These are phyloP conservation scores for Platichthys flesus DNA, from an alignment of 2,113 vertebrate genomes.

Conservation along the genomic window DNA sequence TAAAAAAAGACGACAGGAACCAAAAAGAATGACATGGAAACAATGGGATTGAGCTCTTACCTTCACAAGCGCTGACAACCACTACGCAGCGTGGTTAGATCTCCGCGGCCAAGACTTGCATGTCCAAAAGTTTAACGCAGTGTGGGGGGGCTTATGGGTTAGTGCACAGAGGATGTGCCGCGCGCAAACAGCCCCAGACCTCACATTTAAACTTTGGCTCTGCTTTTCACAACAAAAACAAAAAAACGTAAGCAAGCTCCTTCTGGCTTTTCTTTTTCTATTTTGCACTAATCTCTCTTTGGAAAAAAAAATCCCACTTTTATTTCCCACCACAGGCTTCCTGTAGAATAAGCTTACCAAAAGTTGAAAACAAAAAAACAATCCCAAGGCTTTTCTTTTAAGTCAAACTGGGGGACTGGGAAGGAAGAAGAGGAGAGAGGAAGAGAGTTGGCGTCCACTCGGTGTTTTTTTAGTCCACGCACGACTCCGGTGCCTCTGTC, in stretches of 20 bases:
- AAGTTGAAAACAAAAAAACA: constrained; percentile 79
- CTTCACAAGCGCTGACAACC: constrained; percentile 92
- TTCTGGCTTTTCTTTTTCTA: constrained; percentile 14
- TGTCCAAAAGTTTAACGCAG: constrained; percentile 97
- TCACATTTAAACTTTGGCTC: constrained; percentile 90
- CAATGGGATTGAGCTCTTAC: constrained; percentile 86
- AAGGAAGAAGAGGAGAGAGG: constrained; percentile 64
- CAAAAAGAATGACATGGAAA: constrained; percentile 67
- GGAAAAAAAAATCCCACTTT: constrained; percentile 51
- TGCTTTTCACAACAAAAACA: constrained; percentile 74
- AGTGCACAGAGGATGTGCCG: constrained; percentile 83
- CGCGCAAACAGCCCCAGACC: constrained; percentile 84
- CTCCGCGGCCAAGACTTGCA: constrained; percentile 93
- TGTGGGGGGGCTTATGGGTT: constrained; percentile 76
- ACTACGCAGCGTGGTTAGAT: constrained; percentile 91
- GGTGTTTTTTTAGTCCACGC: constrained; percentile 81
- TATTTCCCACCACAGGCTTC: constrained; percentile 65
- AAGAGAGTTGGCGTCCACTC: constrained; percentile 82
- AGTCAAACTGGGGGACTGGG: constrained; percentile 55
- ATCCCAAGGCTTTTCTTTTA: constrained; percentile 75
- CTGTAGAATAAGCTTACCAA: constrained; percentile 76
- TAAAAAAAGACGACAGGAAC: constrained; percentile 56
- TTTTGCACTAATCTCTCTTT: not conserved
- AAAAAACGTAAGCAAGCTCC: constrained; percentile 44
- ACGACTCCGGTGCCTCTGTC: constrained; percentile 89